Base-by-base conservation (phyloP, 1,140 invertebrate species). In the Mamestra configurata region DNA sequence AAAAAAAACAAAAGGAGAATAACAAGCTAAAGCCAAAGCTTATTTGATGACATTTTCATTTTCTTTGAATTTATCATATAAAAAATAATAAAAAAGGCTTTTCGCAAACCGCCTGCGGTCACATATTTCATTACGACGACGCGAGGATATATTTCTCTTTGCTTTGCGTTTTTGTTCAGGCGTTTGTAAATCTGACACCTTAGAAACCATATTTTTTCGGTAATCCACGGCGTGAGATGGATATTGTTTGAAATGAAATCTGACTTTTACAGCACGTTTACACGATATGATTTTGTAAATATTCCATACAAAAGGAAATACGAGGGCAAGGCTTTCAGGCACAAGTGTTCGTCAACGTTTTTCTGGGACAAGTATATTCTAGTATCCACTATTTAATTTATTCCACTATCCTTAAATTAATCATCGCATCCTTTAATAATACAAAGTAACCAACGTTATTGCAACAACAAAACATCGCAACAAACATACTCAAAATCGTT, bases 51-150 rank as follows among this genome's bases (percentile, higher is more conserved):
- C 70, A 70, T 27, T 79, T 75, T 68, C 35, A 70, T 73, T 71
- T 80, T 75, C 18, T 46, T 27, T 73, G 71, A 73, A 73, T 73
- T 46, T 76, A 76, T 76, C 37, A 31, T 49, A 49, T 49, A 64
- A 53, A 73, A 64, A 64, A 61, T 27, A 68, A 53, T 35, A 61
- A 77, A 73, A 79, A 82, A 61, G 73, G 13, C 55, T 79, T 77
- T 70, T 20, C 51, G 40, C 55, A 57, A 64, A 72, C 40, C 79
- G 83, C 83, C 79, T 82, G 75, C 76, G 76, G 79, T 77, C 68
- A 82, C 70, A 80, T 79, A 84, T 78, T 80, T 84, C 76, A 82
- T 84, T 82, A 61, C 72, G 73, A 53, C 70, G 70, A 46, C 64
- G 75, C 80, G 57, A 24, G 59, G 66, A 82, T 81, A 51, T 73